Evolutionary conservation across 2,113 vertebrate genomes (phyloP).

Genomic region (Pongo pygmaeus): DNA sequence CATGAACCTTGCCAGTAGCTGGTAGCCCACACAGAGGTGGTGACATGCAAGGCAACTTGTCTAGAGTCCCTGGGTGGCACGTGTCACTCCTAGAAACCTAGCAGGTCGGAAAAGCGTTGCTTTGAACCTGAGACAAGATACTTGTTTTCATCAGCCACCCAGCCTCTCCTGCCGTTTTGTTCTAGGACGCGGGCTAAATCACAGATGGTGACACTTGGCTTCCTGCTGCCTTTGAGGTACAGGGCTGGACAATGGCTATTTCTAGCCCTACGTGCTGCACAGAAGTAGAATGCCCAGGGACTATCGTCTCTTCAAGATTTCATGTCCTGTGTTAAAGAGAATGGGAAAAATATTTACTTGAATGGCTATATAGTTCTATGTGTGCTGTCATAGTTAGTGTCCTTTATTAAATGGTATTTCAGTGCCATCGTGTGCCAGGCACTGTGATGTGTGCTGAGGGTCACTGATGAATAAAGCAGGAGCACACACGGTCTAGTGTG

Average conservation of each 20-base stretch:
- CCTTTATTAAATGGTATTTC: not conserved
- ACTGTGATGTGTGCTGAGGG: not conserved
- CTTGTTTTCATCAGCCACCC: not conserved
- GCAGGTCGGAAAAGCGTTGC: not conserved
- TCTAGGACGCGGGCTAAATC: not conserved
- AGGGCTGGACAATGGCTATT: not conserved
- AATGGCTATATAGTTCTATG: not conserved
- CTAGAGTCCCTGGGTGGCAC: not conserved
- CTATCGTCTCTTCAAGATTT: not conserved
- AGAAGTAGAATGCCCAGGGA: not conserved
- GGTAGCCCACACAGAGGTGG: not conserved
- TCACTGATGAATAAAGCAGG: not conserved
- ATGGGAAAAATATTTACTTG: not conserved
- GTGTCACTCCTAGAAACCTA: not conserved
- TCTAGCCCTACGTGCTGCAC: not conserved
- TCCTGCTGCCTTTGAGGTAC: not conserved
- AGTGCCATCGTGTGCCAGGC: not conserved
- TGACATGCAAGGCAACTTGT: not conserved
- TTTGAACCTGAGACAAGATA: conserved; percentile 26
- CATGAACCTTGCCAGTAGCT: not conserved
- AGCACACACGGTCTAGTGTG: not conserved
- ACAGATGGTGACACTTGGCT: not conserved
- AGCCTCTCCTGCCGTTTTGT: not conserved
- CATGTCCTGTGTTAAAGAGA: not conserved
- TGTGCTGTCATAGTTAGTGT: not conserved